These are phyloP conservation scores for Druceiella hillmani DNA, from an alignment of 2,888 invertebrate genomes.

Conservation along the genomic window DNA sequence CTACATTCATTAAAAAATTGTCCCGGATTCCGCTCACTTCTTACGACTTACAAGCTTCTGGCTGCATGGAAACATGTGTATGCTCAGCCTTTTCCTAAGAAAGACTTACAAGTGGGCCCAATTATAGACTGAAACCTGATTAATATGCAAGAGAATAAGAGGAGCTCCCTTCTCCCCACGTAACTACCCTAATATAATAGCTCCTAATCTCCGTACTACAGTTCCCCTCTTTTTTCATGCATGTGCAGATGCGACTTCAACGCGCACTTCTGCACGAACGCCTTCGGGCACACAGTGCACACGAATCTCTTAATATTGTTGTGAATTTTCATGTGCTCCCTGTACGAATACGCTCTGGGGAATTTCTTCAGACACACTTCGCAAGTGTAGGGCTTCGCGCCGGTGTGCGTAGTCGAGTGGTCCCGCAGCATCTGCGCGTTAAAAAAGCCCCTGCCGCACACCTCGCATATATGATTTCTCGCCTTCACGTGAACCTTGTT, in stretches of 20 bases:
- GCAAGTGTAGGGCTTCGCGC: slow-evolving; percentile 36
- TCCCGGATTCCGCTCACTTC: too few relatives aligned
- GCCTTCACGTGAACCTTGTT: slow-evolving; percentile 43
- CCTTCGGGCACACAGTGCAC: slow-evolving; percentile 27
- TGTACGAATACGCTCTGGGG: slow-evolving; percentile 26
- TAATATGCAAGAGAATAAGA: too few relatives aligned
- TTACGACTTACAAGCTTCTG: too few relatives aligned
- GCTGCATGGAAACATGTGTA: too few relatives aligned
- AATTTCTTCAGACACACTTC: slow-evolving; percentile 34
- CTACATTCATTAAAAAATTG: too few relatives aligned
- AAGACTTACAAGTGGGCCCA: too few relatives aligned
- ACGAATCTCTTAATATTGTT: slow-evolving; percentile 28
- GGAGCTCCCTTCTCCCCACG: too few relatives aligned
- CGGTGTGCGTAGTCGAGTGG: slow-evolving; percentile 31
- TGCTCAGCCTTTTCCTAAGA: too few relatives aligned
- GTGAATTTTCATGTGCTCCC: slow-evolving; percentile 30
- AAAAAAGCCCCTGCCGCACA: slow-evolving; percentile 50
- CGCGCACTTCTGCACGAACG: slow-evolving; percentile 31
- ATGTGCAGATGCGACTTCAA: slow-evolving; percentile 30
- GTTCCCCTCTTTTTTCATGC: too few relatives aligned
- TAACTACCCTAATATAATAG: too few relatives aligned
- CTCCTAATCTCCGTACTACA: too few relatives aligned
- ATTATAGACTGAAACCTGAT: too few relatives aligned
- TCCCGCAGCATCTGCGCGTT: slow-evolving; percentile 49
- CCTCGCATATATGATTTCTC: slow-evolving; percentile 45